Evolutionary conservation across 2,888 invertebrate species (phyloP), one percentile per base, ranked within the genome.

Genomic region (Athrips mouffetella): DNA sequence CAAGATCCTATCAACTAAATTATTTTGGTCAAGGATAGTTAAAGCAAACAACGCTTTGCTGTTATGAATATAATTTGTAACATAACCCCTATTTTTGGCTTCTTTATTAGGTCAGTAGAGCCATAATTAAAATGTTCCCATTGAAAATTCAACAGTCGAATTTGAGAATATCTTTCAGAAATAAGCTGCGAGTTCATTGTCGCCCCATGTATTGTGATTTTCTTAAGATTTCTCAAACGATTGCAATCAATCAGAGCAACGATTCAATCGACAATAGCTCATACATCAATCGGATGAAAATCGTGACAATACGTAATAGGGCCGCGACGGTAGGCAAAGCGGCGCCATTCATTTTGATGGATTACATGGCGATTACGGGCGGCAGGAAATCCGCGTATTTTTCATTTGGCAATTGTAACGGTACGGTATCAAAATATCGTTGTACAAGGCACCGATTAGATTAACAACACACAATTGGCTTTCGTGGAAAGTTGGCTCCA

Each of bases 321-420:
- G 63, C 60, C 55, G 54, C 55, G 54, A 59, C 62, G 48, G 65
- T 62, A 68, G 70, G 64, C 68, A 72, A 72, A 71, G 66, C 70
- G 50, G 59, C 70, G 68, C 72, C 73, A 76, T 80, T 79, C 70
- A 68, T 61, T 69, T 76, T 87, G 85, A 87, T 86, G 83, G 82
- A 88, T 88, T 81, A 86, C 77, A 74, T 59, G 58, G 69, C 80
- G 80, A 83, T 85, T 86, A 85, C 72, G 60, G 68, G 49, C 70
- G 73, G 76, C 85, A 80, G 85, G 80, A 85, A 84, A 83, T 81
- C 80, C 76, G 75, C 82, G 78, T 80, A 80, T 86, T 84, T 86
- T 86, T 85, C 81, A 84, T 86, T 84, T 77, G 82, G 79, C 85
- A 84, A 84, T 83, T 78, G 84, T 79, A 76, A 73, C 73, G 65